Conservation (phyloP, 2,888 invertebrate genomes). For the Junonia oenone region DNA sequence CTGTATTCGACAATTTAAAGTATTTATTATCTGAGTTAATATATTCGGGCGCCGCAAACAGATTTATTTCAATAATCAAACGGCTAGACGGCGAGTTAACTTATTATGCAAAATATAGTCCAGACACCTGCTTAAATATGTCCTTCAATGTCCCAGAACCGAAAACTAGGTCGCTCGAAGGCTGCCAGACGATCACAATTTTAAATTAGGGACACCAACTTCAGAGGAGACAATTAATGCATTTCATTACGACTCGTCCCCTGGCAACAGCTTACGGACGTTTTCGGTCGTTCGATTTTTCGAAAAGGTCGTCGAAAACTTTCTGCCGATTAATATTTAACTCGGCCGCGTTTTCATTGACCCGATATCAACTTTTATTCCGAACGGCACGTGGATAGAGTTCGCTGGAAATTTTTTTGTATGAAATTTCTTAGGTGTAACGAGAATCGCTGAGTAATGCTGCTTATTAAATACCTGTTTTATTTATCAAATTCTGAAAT, state of each 20-base stretch:
- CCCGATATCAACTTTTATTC: background rate
- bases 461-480: slow-evolving; percentile 17
- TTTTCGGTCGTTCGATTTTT: slow-evolving; percentile 26
- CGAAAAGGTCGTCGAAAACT: background rate
- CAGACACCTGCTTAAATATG: slow-evolving; percentile 63
- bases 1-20: background rate
- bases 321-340: background rate
- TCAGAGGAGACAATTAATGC: slow-evolving; percentile 35
- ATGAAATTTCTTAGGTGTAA: slow-evolving; percentile 14
- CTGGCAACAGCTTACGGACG: slow-evolving; percentile 26
- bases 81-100: slow-evolving; percentile 59
- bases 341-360: background rate
- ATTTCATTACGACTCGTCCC: slow-evolving; percentile 30
- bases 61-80: slow-evolving; percentile 39
- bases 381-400: background rate
- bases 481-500: slow-evolving; percentile 25
- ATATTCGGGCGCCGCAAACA: slow-evolving; percentile 20
- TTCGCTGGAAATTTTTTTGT: background rate
- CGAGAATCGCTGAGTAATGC: slow-evolving; percentile 22
- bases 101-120: slow-evolving; percentile 63
- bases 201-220: slow-evolving; percentile 63
- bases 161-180: slow-evolving; percentile 67
- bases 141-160: slow-evolving; percentile 64
- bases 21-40: slow-evolving; percentile 10
- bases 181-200: slow-evolving; percentile 74